Conservation (phyloP, 1,140 invertebrate genomes). For the Leucophenga varia region DNA sequence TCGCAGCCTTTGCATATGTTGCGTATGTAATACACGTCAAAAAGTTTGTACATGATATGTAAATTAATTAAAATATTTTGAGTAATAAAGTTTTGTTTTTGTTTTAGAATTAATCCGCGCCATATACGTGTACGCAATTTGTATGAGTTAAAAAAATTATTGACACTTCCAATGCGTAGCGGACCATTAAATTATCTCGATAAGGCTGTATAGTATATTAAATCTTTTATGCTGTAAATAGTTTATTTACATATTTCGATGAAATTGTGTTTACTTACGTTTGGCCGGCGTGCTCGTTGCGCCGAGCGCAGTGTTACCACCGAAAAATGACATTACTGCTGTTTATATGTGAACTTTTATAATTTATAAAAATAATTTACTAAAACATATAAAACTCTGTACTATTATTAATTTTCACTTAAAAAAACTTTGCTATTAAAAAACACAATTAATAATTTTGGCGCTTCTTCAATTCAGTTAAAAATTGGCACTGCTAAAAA, state of each 20-base stretch:
- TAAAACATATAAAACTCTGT: too few species aligned
- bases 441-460: too few species aligned
- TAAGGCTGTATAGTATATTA: conserved; percentile 27
- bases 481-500: too few species aligned
- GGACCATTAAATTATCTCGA: conserved; percentile 26
- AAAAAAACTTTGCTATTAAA: too few species aligned
- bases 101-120: conserved; percentile 28
- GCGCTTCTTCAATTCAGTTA: too few species aligned
- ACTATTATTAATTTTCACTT: too few species aligned
- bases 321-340: conserved; percentile 44
- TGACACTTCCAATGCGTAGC: conserved; percentile 13
- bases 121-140: conserved; percentile 29
- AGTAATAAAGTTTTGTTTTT: background rate
- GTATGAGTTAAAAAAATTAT: conserved; percentile 28
- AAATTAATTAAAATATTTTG: too few species aligned
- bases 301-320: conserved; percentile 46
- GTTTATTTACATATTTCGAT: background rate
- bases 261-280: conserved; percentile 30
- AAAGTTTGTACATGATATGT: too few species aligned
- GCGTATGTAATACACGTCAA: conserved; percentile 29
- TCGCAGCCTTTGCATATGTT: conserved; percentile 19
- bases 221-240: conserved; percentile 3
- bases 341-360: too few species aligned
- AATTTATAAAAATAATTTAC: too few species aligned
- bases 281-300: conserved; percentile 52